Conservation (phyloP, 2,888 invertebrate species). For the Baccha elongata region DNA sequence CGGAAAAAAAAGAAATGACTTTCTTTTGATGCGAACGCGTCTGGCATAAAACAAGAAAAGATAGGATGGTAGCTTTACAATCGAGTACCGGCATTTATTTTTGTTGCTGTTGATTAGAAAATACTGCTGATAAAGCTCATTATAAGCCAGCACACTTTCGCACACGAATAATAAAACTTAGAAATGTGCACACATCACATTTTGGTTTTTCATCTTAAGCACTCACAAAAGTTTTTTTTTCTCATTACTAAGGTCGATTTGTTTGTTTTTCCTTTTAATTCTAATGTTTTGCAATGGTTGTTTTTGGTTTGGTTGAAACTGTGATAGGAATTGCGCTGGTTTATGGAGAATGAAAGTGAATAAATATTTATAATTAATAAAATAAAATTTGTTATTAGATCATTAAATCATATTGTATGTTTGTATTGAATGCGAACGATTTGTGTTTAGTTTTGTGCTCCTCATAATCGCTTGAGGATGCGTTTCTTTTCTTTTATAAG, state of each 20-base stretch:
- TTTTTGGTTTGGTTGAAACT: conserved; percentile 59
- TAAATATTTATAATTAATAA: conserved; percentile 71
- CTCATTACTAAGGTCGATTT: neutral
- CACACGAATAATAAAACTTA: conserved; percentile 72
- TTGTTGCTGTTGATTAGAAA: neutral
- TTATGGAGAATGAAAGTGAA: conserved; percentile 66
- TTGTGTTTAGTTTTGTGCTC: conserved; percentile 71
- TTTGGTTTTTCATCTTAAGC: conserved; percentile 3
- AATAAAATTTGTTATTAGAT: conserved; percentile 69
- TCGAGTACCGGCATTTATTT: conserved; percentile 10
- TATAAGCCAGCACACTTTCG: conserved; percentile 32
- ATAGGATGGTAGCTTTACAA: conserved; percentile 9
- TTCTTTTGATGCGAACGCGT: conserved; percentile 32
- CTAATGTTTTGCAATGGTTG: conserved; percentile 35
- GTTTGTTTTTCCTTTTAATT: conserved; percentile 14
- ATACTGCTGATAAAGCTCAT: neutral
- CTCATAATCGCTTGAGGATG: conserved; percentile 93
- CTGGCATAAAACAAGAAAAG: conserved; percentile 31
- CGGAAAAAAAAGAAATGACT: conserved; percentile 42
- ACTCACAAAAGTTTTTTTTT: neutral
- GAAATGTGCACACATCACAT: conserved; percentile 62
- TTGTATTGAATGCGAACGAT: conserved; percentile 63
- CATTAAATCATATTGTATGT: conserved; percentile 49
- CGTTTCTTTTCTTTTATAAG: conserved; percentile 92
- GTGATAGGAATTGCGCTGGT: conserved; percentile 64